Evolutionary conservation across 2,888 invertebrate species (phyloP), one percentile per base, ranked within the genome.

Genomic region (Phytoseiulus persimilis): DNA sequence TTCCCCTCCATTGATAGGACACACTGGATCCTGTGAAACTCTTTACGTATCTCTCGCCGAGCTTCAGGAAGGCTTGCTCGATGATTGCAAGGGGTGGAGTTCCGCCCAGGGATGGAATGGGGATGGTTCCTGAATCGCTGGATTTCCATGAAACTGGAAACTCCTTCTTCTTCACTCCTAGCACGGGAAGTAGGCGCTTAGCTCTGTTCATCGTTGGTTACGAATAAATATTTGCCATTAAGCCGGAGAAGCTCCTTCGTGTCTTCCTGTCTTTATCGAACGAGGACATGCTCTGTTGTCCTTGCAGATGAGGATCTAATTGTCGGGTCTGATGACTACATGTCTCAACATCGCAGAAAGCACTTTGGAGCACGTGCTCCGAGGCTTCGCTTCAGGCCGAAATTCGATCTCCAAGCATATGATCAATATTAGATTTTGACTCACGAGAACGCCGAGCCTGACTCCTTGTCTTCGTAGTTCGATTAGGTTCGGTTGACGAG

Each of bases 131-230:
- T 87, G 87, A 87, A 32, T 31, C 33, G 14, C 11, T 87, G 23
- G 87, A 87, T 87, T n/a, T 87, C 1, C 87, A 87, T 45, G 87
- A 87, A 87, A 14, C 65, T 28, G 65, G 65, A 14, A 65, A 65
- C 65, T 1, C 65, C 5, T 65, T 65, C 18, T 65, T 65, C 65
- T 65, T 65, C 65, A 65, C 9, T 23, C 18, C 65, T 65, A 23
- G 14, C 5, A 65, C 65, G 18, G 65, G 18, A 2, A 65, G 65
- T 65, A 65, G 18, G 65, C 18, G 28, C 65, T 11, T 65, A 65
- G 65, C 18, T 65, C 23, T 14, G 65, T 65, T 23, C 11, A 65
- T 65, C 18, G 5, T 65, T 65, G 65, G 65, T 65, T 65, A 23
- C 65, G 65, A 65, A 65, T 65, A 65, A 65, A 65, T 65, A 23